Evolutionary conservation across 2,113 vertebrate genomes (phyloP).

Genomic region (Coptodon bakossiorum): DNA sequence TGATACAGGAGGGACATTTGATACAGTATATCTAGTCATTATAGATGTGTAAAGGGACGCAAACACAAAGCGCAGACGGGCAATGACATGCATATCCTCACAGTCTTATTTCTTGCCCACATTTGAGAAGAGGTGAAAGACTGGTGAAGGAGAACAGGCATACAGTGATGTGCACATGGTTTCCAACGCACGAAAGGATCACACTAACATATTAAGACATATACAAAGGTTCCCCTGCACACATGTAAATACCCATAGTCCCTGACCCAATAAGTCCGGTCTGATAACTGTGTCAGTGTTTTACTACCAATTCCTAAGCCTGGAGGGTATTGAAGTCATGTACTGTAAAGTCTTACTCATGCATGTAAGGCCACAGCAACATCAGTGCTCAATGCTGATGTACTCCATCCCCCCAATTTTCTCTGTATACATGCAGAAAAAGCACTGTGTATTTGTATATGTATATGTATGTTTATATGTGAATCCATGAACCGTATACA

Average conservation of each 20-base stretch:
- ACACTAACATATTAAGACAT: background rate
- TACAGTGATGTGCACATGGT: background rate
- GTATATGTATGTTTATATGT: background rate
- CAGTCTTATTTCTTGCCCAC: background rate
- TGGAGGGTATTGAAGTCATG: conserved; percentile 40
- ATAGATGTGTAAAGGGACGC: background rate
- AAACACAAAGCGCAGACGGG: background rate
- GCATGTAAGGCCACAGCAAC: conserved; percentile 53
- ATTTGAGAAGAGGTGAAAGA: background rate
- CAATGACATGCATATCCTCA: background rate
- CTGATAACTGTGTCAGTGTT: conserved; percentile 69
- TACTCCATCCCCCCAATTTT: background rate
- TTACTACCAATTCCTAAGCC: conserved; percentile 37
- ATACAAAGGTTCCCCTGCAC: background rate
- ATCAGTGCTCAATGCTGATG: conserved; percentile 43
- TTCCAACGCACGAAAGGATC: background rate
- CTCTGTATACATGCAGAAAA: background rate
- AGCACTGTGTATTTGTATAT: background rate
- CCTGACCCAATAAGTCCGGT: conserved; percentile 51
- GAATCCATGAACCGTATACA: background rate
- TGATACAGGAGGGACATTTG: background rate
- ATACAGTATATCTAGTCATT: background rate
- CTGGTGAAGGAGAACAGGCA: background rate
- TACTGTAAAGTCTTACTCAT: conserved; percentile 58
- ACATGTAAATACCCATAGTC: background rate